These are phyloP conservation scores for Acomys russatus DNA, from an alignment of 2,797 vertebrate genomes.

Conservation along the genomic window DNA sequence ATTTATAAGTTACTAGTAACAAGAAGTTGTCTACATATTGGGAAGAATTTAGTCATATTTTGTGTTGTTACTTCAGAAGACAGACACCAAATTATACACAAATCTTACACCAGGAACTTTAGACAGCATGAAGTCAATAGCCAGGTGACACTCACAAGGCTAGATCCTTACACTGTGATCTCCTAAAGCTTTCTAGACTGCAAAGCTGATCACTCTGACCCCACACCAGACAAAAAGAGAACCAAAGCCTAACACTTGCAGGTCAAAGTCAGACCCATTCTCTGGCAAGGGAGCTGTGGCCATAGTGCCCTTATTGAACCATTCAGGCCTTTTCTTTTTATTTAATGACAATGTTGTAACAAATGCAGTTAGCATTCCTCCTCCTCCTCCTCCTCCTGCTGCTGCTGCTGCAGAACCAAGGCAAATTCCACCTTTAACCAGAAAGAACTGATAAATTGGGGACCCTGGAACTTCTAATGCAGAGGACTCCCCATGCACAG, in stretches of 20 bases:
- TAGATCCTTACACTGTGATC: conserved; percentile 93
- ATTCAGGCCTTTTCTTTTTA: no score
- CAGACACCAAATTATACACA: not conserved
- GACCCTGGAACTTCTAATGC: conserved; percentile 15
- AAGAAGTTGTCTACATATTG: not conserved
- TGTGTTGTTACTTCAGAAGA: not conserved
- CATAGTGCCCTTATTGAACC: conserved; percentile 89
- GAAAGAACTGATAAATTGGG: conserved; percentile 80
- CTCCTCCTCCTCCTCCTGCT: no score
- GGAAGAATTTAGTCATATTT: conserved; percentile 13
- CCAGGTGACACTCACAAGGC: not conserved
- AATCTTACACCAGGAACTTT: conserved; percentile 8
- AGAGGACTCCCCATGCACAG: rapidly evolving
- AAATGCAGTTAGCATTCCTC: no score
- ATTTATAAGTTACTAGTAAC: conserved; percentile 23
- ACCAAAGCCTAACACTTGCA: conserved; percentile 95
- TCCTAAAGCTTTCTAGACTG: conserved; percentile 93
- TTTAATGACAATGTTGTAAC: no score
- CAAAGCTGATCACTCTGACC: conserved; percentile 93
- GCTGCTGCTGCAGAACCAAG: no score
- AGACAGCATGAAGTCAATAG: not conserved
- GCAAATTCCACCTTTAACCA: conserved; percentile 86
- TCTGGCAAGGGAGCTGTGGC: conserved; percentile 91
- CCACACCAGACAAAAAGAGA: conserved; percentile 95
- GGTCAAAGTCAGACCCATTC: conserved; percentile 93